Conservation (phyloP, 1,140 invertebrate species). For the Hyphantria cunea region DNA sequence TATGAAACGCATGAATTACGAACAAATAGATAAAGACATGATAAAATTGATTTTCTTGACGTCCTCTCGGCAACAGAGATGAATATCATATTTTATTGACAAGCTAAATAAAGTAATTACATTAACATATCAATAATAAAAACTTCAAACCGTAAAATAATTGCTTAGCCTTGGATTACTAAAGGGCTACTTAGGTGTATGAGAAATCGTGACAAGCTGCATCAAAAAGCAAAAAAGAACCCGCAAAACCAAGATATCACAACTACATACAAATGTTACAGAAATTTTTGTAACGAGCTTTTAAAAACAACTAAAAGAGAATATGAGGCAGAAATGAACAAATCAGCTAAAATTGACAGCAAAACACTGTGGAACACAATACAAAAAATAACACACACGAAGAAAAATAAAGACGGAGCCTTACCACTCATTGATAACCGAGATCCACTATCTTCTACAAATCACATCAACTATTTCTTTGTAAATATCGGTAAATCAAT, state of each 20-base stretch:
- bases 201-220: conserved; percentile 1
- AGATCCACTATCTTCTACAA: no score
- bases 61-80: no score
- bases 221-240: background rate
- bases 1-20: no score
- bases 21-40: no score
- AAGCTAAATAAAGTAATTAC: no score
- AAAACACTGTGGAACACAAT: conserved; percentile 5
- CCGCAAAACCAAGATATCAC: background rate
- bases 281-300: conserved; percentile 8
- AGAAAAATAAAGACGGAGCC: conserved; percentile 15
- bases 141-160: no score
- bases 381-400: background rate
- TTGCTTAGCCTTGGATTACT: background rate
- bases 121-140: no score
- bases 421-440: no score
- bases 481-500: no score
- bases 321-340: background rate
- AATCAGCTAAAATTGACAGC: background rate
- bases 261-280: background rate
- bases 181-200: conserved; percentile 2
- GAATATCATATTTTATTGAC: no score
- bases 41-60: no score
- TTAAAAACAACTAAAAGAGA: conserved; percentile 6
- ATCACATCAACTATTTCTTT: no score